Conservation (phyloP, 2,797 vertebrate species). For the Danio jaintianensis region DNA sequence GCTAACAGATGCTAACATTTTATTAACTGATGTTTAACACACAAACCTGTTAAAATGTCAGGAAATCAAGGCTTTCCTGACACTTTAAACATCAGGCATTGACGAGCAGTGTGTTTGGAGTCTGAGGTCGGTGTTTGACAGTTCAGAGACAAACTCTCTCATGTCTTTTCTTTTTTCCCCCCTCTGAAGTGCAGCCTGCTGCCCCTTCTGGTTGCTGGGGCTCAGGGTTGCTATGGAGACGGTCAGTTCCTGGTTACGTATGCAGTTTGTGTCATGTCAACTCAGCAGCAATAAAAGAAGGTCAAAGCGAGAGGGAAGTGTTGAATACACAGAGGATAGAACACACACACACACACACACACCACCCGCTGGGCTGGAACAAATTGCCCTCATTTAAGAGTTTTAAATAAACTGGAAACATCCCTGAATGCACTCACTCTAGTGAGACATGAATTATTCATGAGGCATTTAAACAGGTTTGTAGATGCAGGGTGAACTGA, state of each 20-base stretch:
- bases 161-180: background rate
- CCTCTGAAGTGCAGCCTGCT: background rate
- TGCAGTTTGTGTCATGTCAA: constrained; percentile 33
- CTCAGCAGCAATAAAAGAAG: constrained; percentile 28
- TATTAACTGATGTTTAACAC: too few species aligned
- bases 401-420: constrained; percentile 46
- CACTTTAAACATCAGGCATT: background rate
- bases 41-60: too few species aligned
- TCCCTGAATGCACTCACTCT: constrained; percentile 28
- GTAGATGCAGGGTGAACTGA: too few species aligned
- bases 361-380: constrained; percentile 36
- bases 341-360: background rate
- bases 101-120: background rate
- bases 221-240: constrained; percentile 43
- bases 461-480: background rate
- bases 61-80: too few species aligned
- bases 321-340: background rate
- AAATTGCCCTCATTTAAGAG: constrained; percentile 47
- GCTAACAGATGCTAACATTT: too few species aligned
- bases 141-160: background rate
- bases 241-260: constrained; percentile 44
- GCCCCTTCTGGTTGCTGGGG: constrained; percentile 7
- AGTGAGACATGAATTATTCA: constrained; percentile 33
- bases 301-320: constrained; percentile 22
- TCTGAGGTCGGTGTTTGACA: background rate